Percentiles rank a stretch among this genome's conserved stretches.
Evolutionary conservation across 1,140 invertebrate species (phyloP).

Genomic region (Cataglyphis hispanica): DNA sequence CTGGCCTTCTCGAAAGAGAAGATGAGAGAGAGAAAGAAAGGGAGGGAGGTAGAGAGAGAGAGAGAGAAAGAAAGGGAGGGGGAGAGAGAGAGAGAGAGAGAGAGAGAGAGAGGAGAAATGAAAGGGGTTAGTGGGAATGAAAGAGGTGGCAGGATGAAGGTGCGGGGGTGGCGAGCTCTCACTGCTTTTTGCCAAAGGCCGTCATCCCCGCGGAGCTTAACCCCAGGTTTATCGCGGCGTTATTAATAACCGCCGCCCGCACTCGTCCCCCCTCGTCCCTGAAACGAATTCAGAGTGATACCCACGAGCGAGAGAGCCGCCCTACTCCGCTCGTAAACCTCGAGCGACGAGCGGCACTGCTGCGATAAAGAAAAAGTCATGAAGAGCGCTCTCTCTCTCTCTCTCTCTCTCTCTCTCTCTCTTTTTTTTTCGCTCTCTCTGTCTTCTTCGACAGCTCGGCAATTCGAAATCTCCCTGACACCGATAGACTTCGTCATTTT

Average conservation of each 20-base stretch:
- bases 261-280: slow-evolving; percentile 65
- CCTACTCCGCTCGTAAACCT: slow-evolving; percentile 77
- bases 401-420: slow-evolving; percentile 29
- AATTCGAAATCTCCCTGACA: slow-evolving; percentile 40
- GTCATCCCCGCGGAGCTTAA: slow-evolving; percentile 77
- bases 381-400: slow-evolving; percentile 11
- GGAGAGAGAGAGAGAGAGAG: slow-evolving; percentile 11
- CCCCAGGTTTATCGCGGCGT: slow-evolving; percentile 80
- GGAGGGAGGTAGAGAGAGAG: slow-evolving; percentile 2
- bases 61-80: slow-evolving; percentile 21
- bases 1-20: slow-evolving; percentile 43
- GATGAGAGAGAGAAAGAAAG: neutral
- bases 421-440: neutral
- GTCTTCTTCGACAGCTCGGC: neutral
- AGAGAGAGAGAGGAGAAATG: slow-evolving; percentile 1
- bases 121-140: slow-evolving; percentile 25
- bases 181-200: slow-evolving; percentile 73
- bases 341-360: slow-evolving; percentile 71
- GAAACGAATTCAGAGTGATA: slow-evolving; percentile 72
- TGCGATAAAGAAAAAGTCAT: slow-evolving; percentile 65
- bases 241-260: slow-evolving; percentile 80
- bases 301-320: slow-evolving; percentile 64
- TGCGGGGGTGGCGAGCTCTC: slow-evolving; percentile 55
- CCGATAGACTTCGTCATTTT: slow-evolving; percentile 27
- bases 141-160: slow-evolving; percentile 39